phyloP scores from a whole-genome alignment of 2,113 vertebrate genomes.

The Zeus faber region DNA sequence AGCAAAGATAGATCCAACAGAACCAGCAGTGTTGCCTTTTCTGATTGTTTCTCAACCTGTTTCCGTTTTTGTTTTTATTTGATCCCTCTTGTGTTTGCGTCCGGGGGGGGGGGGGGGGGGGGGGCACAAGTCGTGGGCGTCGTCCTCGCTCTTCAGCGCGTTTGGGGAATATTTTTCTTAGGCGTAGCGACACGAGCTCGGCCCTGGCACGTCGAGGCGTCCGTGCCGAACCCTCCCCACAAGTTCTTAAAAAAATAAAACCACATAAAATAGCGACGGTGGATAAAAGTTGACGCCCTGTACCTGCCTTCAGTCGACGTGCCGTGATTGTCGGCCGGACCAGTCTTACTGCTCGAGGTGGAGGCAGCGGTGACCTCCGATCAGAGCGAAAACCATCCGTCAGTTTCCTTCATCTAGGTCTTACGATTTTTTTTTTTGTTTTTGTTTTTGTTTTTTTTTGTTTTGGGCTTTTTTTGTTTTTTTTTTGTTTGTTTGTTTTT shows the following conservation, averaged over 20 bases:
- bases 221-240: slow-evolving; percentile 20
- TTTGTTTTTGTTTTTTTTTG: not conserved
- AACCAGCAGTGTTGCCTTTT: slow-evolving; percentile 81
- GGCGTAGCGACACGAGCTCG: slow-evolving; percentile 52
- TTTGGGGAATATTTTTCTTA: slow-evolving; percentile 58
- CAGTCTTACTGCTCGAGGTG: slow-evolving; percentile 47
- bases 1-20: slow-evolving; percentile 63
- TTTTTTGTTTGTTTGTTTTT: not conserved
- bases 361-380: too few relatives aligned
- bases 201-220: slow-evolving; percentile 61
- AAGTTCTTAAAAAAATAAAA: too few relatives aligned
- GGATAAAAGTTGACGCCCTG: too few relatives aligned
- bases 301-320: not conserved
- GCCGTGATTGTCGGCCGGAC: slow-evolving; percentile 9
- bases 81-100: slow-evolving; percentile 62
- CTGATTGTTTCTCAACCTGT: slow-evolving; percentile 70
- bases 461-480: too few relatives aligned
- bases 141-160: slow-evolving; percentile 44
- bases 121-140: slow-evolving; percentile 39
- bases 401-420: slow-evolving; percentile 22
- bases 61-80: slow-evolving; percentile 68
- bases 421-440: slow-evolving; percentile 21
- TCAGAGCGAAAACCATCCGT: slow-evolving; percentile 48
- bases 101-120: slow-evolving; percentile 40
- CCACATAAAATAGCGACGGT: too few relatives aligned